Evolutionary conservation across 1,140 invertebrate species (phyloP).

Genomic region (Schmidtea mediterranea): DNA sequence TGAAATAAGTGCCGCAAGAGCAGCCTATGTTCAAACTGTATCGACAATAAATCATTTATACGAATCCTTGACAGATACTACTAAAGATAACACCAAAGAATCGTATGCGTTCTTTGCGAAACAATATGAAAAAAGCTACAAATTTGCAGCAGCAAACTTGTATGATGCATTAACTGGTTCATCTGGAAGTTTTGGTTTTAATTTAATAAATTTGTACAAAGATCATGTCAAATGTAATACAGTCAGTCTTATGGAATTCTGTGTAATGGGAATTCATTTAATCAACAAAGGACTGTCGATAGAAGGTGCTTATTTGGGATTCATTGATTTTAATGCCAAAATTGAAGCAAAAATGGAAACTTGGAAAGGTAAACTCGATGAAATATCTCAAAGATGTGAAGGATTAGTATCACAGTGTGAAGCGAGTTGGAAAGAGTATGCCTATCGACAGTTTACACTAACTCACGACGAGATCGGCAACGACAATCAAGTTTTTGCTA

Average conservation of each 20-base stretch:
- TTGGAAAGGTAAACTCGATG: too few relatives aligned
- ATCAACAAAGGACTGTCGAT: slow-evolving; percentile 1
- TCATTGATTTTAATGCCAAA: neutral
- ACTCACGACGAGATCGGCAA: too few relatives aligned
- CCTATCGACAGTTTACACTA: too few relatives aligned
- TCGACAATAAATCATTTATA: neutral
- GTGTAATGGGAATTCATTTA: neutral
- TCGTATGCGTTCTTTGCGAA: neutral
- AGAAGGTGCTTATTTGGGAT: neutral
- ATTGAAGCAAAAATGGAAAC: neutral
- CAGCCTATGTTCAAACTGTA: neutral
- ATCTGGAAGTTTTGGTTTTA: neutral
- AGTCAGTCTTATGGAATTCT: neutral
- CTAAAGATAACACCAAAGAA: neutral
- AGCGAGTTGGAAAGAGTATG: too few relatives aligned
- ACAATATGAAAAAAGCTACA: neutral
- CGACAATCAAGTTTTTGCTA: too few relatives aligned
- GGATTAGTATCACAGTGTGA: too few relatives aligned
- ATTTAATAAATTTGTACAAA: neutral
- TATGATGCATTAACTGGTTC: neutral
- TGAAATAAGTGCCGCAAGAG: neutral
- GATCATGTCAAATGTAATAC: neutral
- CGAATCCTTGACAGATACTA: neutral
- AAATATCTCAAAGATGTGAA: too few relatives aligned
- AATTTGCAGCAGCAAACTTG: neutral